Evolutionary conservation across 2,113 vertebrate species (phyloP).

Genomic region (Atrichornis clamosus): DNA sequence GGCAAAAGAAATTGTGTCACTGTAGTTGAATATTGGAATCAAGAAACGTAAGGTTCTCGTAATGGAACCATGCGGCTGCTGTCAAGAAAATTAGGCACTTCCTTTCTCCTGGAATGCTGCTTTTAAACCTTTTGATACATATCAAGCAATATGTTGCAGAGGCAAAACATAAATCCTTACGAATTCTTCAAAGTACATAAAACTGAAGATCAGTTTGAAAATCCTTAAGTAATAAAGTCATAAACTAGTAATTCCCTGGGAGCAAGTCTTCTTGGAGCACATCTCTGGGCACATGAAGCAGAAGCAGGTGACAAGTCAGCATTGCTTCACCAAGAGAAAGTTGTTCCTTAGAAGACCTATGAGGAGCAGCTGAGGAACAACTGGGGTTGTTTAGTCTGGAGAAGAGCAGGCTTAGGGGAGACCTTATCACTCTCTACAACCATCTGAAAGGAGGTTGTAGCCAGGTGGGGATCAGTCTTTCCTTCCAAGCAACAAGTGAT

Average conservation of each 20-base stretch:
- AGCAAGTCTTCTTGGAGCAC: not conserved
- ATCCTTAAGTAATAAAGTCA: not conserved
- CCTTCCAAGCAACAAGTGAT: not conserved
- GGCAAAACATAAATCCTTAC: not conserved
- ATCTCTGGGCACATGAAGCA: not conserved
- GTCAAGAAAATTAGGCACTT: not conserved
- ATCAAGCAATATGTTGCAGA: not conserved
- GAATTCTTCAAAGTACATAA: not conserved
- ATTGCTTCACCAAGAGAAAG: not conserved
- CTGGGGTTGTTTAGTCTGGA: not conserved
- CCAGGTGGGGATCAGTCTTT: not conserved
- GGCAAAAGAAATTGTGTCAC: not conserved
- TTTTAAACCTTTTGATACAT: not conserved
- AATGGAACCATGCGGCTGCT: not conserved
- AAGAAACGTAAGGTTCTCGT: not conserved
- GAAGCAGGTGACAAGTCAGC: not conserved
- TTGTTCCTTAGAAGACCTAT: not conserved
- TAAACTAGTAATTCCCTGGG: not conserved
- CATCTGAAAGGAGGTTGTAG: not conserved
- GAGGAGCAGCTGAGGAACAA: not conserved
- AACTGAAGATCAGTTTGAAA: not conserved
- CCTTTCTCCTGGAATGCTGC: not conserved
- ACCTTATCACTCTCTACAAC: not conserved
- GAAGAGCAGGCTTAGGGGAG: not conserved
- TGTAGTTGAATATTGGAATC: not conserved